Evolutionary conservation across 2,113 vertebrate species (phyloP).

Genomic region (Paedocypris sp.): DNA sequence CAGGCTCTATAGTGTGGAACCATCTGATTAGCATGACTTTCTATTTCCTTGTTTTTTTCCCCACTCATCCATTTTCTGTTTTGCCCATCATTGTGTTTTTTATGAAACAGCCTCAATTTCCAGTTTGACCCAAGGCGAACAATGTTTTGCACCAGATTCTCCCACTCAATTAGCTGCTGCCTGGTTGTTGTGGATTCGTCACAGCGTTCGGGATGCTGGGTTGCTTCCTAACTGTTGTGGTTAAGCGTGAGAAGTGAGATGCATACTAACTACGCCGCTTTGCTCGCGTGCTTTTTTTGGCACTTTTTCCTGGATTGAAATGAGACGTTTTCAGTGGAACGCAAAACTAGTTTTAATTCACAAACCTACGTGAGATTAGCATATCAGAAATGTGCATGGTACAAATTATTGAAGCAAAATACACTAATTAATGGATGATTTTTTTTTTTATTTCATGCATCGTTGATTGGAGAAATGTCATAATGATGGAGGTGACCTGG

Average conservation of each 20-base stretch:
- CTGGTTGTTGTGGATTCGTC: slow-evolving; percentile 16
- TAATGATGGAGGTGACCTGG: too few relatives aligned
- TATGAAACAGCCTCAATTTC: not conserved
- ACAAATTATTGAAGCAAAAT: too few relatives aligned
- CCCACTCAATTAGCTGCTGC: slow-evolving; percentile 12
- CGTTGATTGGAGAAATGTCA: too few relatives aligned
- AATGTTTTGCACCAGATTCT: slow-evolving; percentile 25
- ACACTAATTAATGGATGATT: too few relatives aligned
- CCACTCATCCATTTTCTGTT: not conserved
- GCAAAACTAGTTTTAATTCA: too few relatives aligned
- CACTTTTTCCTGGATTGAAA: too few relatives aligned
- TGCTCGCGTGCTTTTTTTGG: not conserved
- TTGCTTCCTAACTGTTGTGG: slow-evolving; percentile 15
- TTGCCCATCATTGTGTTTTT: not conserved
- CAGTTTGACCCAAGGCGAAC: slow-evolving; percentile 20
- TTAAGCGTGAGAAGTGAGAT: slow-evolving; percentile 14
- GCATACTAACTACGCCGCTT: slow-evolving; percentile 6
- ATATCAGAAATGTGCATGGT: too few relatives aligned
- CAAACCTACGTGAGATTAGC: too few relatives aligned
- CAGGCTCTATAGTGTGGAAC: too few relatives aligned
- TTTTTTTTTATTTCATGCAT: too few relatives aligned
- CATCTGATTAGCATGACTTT: slow-evolving; percentile 50
- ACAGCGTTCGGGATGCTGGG: slow-evolving; percentile 6
- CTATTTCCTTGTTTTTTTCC: slow-evolving; percentile 32
- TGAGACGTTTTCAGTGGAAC: too few relatives aligned